phyloP scores from a whole-genome alignment of 2,888 invertebrate genomes.

The Morinoia aosen region DNA sequence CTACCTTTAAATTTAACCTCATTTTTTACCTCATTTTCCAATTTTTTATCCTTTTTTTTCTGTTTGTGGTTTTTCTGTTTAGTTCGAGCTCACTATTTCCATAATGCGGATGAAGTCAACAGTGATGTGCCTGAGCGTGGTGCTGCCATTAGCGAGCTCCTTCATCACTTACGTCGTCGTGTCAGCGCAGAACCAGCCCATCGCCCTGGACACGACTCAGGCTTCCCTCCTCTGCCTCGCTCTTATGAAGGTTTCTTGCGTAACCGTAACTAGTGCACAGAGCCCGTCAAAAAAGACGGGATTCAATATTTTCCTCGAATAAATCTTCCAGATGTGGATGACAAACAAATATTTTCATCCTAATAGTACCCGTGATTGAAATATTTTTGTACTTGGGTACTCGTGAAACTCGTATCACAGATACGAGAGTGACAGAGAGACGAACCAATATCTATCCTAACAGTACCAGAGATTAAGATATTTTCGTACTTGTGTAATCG shows the following conservation, averaged over 20 bases:
- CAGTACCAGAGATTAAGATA: too few relatives aligned
- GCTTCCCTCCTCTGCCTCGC: constrained; percentile 57
- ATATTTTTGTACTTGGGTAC: not conserved
- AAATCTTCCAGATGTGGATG: too few relatives aligned
- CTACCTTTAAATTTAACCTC: too few relatives aligned
- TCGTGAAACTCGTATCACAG: too few relatives aligned
- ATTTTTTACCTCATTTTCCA: too few relatives aligned
- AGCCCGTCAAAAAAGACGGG: too few relatives aligned
- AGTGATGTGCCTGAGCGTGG: not conserved
- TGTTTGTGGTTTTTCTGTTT: not conserved
- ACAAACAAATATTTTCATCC: too few relatives aligned
- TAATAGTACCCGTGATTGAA: too few relatives aligned
- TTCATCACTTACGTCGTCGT: constrained; percentile 65
- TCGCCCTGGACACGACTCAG: constrained; percentile 59
- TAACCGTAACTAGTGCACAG: not conserved
- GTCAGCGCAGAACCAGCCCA: constrained; percentile 54
- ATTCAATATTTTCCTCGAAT: too few relatives aligned
- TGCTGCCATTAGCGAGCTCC: constrained; percentile 59
- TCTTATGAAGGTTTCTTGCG: constrained; percentile 56
- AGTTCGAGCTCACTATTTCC: not conserved
- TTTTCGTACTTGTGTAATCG: too few relatives aligned
- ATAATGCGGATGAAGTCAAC: not conserved
- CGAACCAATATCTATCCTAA: too few relatives aligned
- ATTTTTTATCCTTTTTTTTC: not conserved
- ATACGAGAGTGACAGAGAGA: not conserved